phyloP scores from a whole-genome alignment of 1,140 invertebrate species.

The Cylas formicarius region DNA sequence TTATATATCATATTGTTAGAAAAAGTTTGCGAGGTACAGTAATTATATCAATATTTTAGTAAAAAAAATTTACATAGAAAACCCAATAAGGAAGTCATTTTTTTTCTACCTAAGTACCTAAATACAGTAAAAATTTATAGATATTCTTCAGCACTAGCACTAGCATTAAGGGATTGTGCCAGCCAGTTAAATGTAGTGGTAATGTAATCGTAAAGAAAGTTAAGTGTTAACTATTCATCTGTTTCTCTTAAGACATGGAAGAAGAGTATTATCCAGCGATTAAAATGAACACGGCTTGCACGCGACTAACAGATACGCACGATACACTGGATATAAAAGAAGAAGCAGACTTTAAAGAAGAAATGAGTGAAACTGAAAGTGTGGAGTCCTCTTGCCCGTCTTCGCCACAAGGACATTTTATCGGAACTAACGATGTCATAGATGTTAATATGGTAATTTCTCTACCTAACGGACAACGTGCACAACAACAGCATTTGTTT shows the following conservation, averaged over 20 bases:
- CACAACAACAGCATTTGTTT: not conserved
- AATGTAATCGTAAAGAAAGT: no score
- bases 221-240: constrained; percentile 17
- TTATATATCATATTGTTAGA: no score
- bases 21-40: no score
- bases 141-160: no score
- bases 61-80: no score
- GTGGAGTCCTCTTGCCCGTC: constrained; percentile 59
- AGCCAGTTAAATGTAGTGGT: no score
- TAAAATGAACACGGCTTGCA: constrained; percentile 53
- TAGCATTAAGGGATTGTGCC: no score
- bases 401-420: constrained; percentile 45
- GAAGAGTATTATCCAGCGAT: constrained; percentile 73
- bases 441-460: constrained; percentile 29
- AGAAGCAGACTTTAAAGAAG: constrained; percentile 55
- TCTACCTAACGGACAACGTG: not conserved
- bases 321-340: constrained; percentile 54
- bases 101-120: no score
- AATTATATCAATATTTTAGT: no score
- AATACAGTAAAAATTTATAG: no score
- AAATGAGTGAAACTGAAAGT: constrained; percentile 57
- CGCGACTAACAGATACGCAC: constrained; percentile 29
- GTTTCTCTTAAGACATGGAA: constrained; percentile 63
- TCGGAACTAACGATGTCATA: constrained; percentile 29
- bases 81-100: no score